These are phyloP conservation scores for Aplysia californica DNA, from an alignment of 1,140 invertebrate species.

Conservation along the genomic window DNA sequence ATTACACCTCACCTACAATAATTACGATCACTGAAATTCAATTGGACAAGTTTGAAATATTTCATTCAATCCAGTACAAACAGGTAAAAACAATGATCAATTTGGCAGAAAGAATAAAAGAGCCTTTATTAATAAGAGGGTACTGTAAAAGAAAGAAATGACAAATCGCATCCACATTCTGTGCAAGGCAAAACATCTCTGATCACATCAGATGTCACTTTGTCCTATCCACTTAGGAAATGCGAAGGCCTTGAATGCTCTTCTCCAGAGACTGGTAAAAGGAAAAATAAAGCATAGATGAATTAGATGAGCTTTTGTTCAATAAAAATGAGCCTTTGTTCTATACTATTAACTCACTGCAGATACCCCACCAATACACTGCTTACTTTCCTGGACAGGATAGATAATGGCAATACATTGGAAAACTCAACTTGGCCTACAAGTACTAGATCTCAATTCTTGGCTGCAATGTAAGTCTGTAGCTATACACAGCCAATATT, in stretches of 20 bases:
- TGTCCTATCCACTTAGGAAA: slow-evolving; percentile 22
- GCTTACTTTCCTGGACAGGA: background rate
- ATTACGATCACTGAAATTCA: too few species aligned
- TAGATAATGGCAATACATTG: background rate
- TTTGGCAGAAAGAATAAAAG: background rate
- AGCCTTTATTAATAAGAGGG: too few species aligned
- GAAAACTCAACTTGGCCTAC: background rate
- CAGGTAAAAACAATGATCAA: background rate
- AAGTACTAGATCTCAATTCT: background rate
- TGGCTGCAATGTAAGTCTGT: background rate
- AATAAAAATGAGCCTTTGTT: background rate
- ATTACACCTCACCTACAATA: too few species aligned
- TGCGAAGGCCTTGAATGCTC: slow-evolving; percentile 62
- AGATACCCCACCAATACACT: background rate
- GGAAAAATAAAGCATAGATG: slow-evolving; percentile 20
- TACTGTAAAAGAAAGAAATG: too few species aligned
- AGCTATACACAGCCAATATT: too few species aligned
- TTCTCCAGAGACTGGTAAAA: slow-evolving; percentile 63
- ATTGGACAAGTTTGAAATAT: too few species aligned
- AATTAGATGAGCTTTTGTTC: background rate
- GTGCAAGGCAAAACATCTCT: background rate
- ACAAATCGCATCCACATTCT: background rate
- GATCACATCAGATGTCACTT: background rate
- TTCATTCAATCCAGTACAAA: too few species aligned
- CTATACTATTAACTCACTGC: too few species aligned